Percentiles rank a stretch among this genome's conserved stretches.
Evolutionary conservation across 2,888 invertebrate species (phyloP).

Genomic region (Lydus trimaculatus): DNA sequence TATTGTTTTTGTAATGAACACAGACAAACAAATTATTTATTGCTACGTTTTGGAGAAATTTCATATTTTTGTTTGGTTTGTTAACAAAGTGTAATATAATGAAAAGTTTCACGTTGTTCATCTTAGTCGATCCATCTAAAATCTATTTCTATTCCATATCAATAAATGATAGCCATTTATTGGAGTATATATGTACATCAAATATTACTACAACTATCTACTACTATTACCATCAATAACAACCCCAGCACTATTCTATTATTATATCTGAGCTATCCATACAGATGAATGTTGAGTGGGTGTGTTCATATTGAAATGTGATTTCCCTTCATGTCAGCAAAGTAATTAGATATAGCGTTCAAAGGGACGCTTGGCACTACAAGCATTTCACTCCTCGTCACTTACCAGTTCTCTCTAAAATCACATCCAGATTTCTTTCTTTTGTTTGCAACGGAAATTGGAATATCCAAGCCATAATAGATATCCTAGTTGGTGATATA

Average conservation of each 20-base stretch:
- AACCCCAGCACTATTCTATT: slow-evolving; percentile 19
- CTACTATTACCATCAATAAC: background rate
- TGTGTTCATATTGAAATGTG: slow-evolving; percentile 34
- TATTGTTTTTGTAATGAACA: background rate
- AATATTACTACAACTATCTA: background rate
- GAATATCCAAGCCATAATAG: slow-evolving; percentile 43
- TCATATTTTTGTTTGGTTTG: background rate
- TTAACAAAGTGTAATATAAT: background rate
- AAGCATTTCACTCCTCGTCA: slow-evolving; percentile 35
- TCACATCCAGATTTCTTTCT: slow-evolving; percentile 44
- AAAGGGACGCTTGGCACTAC: slow-evolving; percentile 37
- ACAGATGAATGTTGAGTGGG: slow-evolving; percentile 19
- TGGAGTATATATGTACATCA: slow-evolving; percentile 19
- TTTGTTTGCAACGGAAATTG: slow-evolving; percentile 51
- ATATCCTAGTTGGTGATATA: background rate
- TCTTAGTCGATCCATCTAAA: background rate
- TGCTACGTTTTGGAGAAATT: too few species aligned
- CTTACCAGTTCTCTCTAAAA: slow-evolving; percentile 44
- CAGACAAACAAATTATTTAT: too few species aligned
- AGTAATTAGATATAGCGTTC: slow-evolving; percentile 45
- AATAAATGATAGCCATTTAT: slow-evolving; percentile 26
- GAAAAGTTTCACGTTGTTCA: background rate
- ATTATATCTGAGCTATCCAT: slow-evolving; percentile 30
- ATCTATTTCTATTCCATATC: background rate
- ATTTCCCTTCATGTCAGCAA: slow-evolving; percentile 38